Conservation (phyloP, 2,888 invertebrate species). For the Congeria kusceri region DNA sequence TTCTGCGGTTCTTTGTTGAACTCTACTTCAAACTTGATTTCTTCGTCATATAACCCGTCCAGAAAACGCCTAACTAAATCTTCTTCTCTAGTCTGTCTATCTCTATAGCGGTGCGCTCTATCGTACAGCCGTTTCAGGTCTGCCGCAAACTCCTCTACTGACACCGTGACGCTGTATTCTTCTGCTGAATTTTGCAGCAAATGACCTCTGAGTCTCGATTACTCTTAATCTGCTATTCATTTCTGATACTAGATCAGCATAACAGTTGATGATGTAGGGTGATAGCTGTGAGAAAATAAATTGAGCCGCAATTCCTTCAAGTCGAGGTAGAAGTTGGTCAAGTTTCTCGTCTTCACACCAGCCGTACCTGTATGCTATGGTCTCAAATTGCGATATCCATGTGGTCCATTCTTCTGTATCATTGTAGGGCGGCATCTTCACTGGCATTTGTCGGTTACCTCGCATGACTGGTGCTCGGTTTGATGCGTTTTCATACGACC, state of each 20-base stretch:
- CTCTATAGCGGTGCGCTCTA: conserved; percentile 43
- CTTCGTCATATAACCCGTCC: conserved; percentile 34
- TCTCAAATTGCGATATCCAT: conserved; percentile 38
- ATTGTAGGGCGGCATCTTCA: conserved; percentile 35
- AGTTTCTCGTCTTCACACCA: conserved; percentile 32
- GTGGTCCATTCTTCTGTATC: conserved; percentile 41
- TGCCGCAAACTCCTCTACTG: conserved; percentile 47
- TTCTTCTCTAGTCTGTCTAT: conserved; percentile 28
- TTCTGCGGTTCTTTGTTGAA: conserved; percentile 21
- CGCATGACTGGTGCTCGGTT: too few relatives aligned
- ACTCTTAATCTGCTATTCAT: conserved; percentile 37
- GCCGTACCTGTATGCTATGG: conserved; percentile 17
- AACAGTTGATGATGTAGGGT: conserved; percentile 2
- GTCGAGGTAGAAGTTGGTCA: conserved; percentile 29
- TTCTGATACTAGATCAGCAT: conserved; percentile 25
- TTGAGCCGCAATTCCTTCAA: conserved; percentile 44
- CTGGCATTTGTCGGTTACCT: too few relatives aligned
- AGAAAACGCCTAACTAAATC: conserved; percentile 40
- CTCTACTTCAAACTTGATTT: conserved; percentile 37
- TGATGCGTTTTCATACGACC: too few relatives aligned
- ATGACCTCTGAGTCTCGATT: conserved; percentile 44
- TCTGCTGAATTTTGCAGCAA: conserved; percentile 40
- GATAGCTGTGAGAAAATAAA: conserved; percentile 44
- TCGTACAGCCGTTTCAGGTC: too few relatives aligned
- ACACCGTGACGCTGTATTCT: conserved; percentile 29